phyloP scores from a whole-genome alignment of 2,113 vertebrate species.

The Myodes glareolus region DNA sequence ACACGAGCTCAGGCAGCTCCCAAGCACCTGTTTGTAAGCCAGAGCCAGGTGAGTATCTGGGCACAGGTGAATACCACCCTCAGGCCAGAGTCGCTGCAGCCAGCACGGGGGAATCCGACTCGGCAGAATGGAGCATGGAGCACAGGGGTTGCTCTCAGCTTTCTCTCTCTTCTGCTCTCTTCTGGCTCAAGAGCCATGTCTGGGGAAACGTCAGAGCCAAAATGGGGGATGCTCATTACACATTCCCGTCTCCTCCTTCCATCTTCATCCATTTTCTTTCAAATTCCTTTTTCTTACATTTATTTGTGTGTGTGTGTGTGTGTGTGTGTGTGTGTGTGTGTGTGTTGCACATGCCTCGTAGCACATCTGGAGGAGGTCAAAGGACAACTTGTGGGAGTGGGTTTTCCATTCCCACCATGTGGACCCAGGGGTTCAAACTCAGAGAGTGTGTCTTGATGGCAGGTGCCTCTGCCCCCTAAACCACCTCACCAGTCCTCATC shows the following conservation, averaged over 20 bases:
- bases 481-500: not conserved
- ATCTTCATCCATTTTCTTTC: not conserved
- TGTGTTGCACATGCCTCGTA: not conserved
- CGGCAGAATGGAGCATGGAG: not conserved
- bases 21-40: slow-evolving; percentile 93
- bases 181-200: not conserved
- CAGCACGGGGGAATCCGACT: rapidly evolving
- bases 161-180: not conserved
- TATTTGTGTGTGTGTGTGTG: not conserved
- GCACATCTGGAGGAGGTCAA: not conserved
- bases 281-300: not conserved
- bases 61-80: not conserved
- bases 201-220: not conserved
- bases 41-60: slow-evolving; percentile 89
- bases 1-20: slow-evolving; percentile 96
- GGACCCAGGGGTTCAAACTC: not conserved
- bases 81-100: not conserved
- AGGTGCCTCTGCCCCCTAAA: too few relatives aligned
- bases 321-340: not conserved
- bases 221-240: rapidly evolving
- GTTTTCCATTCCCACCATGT: not conserved
- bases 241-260: not conserved
- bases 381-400: not conserved
- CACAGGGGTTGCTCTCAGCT: not conserved
- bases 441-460: not conserved